Evolutionary conservation across 2,888 invertebrate genomes (phyloP), one percentile per base, ranked within the genome.

Genomic region (Aphidius colemani): DNA sequence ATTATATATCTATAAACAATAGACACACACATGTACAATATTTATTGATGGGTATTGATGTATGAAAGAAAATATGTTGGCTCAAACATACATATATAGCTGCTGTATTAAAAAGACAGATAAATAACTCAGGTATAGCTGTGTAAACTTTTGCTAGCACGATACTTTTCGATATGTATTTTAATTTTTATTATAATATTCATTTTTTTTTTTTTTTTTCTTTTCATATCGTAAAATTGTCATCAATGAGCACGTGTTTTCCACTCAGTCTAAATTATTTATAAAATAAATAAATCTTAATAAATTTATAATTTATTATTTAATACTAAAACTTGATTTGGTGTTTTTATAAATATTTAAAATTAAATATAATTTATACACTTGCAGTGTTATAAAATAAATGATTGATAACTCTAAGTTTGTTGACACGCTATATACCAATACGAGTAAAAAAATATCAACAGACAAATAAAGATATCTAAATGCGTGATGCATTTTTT

Each of bases 71-170:
- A 11, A 49, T 10, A 30, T 30, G 43, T 43, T 40, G 11, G 6
- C 45, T 30, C 46, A 40, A 7, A 43, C 9, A 30, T 59, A 63
- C 59, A 53, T 53, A 55, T 66, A 61, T 64, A 68, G 76, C 77
- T 76, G 78, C 74, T 72, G 75, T 74, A 73, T 74, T 76, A 78
- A 43, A 44, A 77, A 80, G 78, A 76, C 76, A 76, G 78, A 79
- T 78, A 79, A 80, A 79, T 79, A 80, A 79, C 75, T 77, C 75
- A 74, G 75, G 69, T 77, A 79, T 75, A 75, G 77, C 75, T 78
- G 75, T 79, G 78, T 78, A 79, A 79, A 77, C 74, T 77, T 78
- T 76, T 76, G 75, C 74, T 76, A 78, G 77, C 76, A 75, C 72
- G 72, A 48, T 48, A 48, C 7, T 5, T 30, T 18, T 48, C n/a